Evolutionary conservation across 2,113 vertebrate genomes (phyloP).

Genomic region (Zosterops lateralis): DNA sequence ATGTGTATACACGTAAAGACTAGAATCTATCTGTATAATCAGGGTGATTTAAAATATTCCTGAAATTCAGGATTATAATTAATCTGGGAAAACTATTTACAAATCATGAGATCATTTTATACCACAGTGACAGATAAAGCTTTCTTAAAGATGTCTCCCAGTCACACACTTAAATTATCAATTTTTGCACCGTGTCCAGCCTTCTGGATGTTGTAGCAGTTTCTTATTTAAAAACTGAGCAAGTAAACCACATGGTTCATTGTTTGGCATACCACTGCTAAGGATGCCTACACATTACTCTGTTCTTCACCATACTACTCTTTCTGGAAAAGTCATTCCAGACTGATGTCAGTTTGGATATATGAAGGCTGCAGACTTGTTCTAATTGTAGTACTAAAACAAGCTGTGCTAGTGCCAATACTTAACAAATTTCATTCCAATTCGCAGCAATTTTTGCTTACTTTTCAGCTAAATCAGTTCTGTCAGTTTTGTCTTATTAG

Average conservation of each 20-base stretch:
- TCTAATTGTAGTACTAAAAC: constrained; percentile 31
- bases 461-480: not conserved
- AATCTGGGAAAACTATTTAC: not conserved
- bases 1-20: not conserved
- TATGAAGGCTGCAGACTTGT: constrained; percentile 11
- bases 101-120: constrained; percentile 3
- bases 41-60: constrained; percentile 27
- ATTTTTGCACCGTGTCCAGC: not conserved
- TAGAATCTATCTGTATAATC: constrained; percentile 17
- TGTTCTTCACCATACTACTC: not conserved
- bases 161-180: not conserved
- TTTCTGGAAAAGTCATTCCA: constrained; percentile 38
- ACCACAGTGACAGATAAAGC: not conserved
- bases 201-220: not conserved
- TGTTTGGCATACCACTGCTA: not conserved
- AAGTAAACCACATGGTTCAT: not conserved
- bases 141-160: not conserved
- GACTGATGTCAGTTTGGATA: constrained; percentile 10
- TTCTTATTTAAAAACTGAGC: not conserved
- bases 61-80: constrained; percentile 16
- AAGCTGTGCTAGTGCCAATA: constrained; percentile 9
- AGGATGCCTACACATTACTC: not conserved
- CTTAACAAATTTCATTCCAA: constrained; percentile 18
- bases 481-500: not conserved
- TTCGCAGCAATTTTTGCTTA: not conserved